phyloP scores from a whole-genome alignment of 2,113 vertebrate genomes.

The Emberiza fucata region DNA sequence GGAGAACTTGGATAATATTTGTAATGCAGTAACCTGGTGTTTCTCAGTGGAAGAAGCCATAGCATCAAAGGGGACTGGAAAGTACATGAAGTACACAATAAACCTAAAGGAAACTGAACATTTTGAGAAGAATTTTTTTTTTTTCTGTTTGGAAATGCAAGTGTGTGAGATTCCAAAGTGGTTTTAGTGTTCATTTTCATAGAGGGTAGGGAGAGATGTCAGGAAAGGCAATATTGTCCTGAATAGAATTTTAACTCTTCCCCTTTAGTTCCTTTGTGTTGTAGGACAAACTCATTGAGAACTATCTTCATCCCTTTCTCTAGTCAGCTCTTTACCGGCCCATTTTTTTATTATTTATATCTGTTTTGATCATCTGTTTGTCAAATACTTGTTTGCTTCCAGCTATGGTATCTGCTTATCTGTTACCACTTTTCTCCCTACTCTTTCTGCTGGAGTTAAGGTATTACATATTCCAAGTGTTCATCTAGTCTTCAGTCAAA shows the following conservation, averaged over 20 bases:
- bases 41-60: not conserved
- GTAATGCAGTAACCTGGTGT: not conserved
- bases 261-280: not conserved
- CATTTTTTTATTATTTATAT: not conserved
- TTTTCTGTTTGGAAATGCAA: not conserved
- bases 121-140: not conserved
- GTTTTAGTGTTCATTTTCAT: not conserved
- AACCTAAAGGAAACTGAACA: not conserved
- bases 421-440: not conserved
- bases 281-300: not conserved
- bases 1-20: not conserved
- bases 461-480: not conserved
- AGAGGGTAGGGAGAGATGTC: not conserved
- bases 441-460: not conserved
- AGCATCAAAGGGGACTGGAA: not conserved
- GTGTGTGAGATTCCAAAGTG: not conserved
- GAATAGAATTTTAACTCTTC: not conserved
- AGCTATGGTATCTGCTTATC: not conserved
- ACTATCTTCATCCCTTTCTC: not conserved
- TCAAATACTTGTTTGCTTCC: not conserved
- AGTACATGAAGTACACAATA: fast-evolving
- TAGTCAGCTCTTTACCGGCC: not conserved
- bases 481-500: not conserved
- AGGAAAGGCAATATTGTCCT: not conserved
- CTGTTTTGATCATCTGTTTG: not conserved